Base-by-base conservation (phyloP, 2,888 invertebrate species). In the Cryptus viduatorius region DNA sequence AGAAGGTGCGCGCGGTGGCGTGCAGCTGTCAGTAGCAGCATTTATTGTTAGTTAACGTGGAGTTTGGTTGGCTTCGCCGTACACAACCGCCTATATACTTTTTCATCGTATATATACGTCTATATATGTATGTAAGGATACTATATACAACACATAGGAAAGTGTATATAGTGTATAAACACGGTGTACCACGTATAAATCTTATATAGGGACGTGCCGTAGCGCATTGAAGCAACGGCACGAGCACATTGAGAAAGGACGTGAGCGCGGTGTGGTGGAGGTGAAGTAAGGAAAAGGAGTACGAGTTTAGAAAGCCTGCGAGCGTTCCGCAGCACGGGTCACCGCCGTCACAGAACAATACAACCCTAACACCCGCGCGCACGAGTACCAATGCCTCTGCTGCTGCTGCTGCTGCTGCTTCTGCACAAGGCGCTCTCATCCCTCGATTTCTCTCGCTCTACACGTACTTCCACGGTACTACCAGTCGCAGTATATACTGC, bases 301-400 rank as follows among this genome's bases (percentile, higher is more conserved):
- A 79, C 69, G 82, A 89, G 88, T 88, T 89, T 87, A 85, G 89
- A 89, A 87, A 88, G 89, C 88, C 87, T 89, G 88, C 87, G 87
- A 91, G 89, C 88, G 90, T 86, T 90, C 89, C 88, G 48, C 46
- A 78, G 77, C 73, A 89, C 89, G 90, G 90, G 91, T 91, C 91
- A 92, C 90, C 88, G 89, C 86, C 90, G 88, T 90, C 89, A 87
- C 87, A 88, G 90, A 90, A 92, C 91, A 92, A 91, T 91, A 89
- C 90, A 89, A 89, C 89, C 86, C 87, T 86, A 86, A 79, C 85
- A 82, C 82, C 79, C 67, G 50, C 67, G 53, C 77, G 50, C 77
- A 61, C 64, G 56, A 68, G 53, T 76, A 78, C 65, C 68, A 37
- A 73, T 71, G 72, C 72, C 46, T 77, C 72, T 29, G 61, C 77